Conservation (phyloP, 1,140 invertebrate species). For the Campoletis sonorensis region DNA sequence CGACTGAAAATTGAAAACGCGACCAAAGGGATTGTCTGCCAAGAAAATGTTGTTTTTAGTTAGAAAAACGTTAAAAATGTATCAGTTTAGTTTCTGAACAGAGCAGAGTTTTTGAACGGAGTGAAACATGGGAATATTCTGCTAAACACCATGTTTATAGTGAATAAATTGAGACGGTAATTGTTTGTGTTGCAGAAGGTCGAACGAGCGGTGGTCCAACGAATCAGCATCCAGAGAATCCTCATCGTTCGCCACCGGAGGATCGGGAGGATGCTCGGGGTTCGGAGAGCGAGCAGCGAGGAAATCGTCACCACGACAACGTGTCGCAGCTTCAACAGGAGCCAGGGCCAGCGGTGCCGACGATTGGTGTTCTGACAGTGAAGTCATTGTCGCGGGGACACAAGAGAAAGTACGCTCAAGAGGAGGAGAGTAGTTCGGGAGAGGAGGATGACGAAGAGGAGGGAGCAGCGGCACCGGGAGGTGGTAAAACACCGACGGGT, state of each 20-base stretch:
- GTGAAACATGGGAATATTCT: too few species aligned
- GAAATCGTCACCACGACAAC: conserved; percentile 76
- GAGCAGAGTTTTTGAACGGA: too few species aligned
- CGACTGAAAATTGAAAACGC: too few species aligned
- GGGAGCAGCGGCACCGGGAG: conserved; percentile 60
- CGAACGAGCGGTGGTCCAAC: conserved; percentile 78
- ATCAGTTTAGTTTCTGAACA: too few species aligned
- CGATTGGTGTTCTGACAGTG: conserved; percentile 60
- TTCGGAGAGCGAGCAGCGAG: conserved; percentile 77
- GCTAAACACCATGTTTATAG: too few species aligned
- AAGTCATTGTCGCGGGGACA: conserved; percentile 70
- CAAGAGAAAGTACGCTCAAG: conserved; percentile 76
- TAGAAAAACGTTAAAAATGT: too few species aligned
- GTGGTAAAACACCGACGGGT: conserved; percentile 64
- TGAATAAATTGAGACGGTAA: too few species aligned
- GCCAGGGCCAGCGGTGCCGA: conserved; percentile 60
- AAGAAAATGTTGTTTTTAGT: too few species aligned
- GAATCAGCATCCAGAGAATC: conserved; percentile 77
- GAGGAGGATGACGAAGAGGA: conserved; percentile 79
- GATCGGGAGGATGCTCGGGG: conserved; percentile 77
- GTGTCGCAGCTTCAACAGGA: conserved; percentile 75
- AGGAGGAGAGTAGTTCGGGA: conserved; percentile 77
- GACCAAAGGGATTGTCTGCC: too few species aligned
- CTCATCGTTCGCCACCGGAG: conserved; percentile 75
- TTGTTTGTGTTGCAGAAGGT: conserved; percentile 74